Evolutionary conservation across 2,797 vertebrate species (phyloP).

Genomic region (Enteromius fasciolatus): DNA sequence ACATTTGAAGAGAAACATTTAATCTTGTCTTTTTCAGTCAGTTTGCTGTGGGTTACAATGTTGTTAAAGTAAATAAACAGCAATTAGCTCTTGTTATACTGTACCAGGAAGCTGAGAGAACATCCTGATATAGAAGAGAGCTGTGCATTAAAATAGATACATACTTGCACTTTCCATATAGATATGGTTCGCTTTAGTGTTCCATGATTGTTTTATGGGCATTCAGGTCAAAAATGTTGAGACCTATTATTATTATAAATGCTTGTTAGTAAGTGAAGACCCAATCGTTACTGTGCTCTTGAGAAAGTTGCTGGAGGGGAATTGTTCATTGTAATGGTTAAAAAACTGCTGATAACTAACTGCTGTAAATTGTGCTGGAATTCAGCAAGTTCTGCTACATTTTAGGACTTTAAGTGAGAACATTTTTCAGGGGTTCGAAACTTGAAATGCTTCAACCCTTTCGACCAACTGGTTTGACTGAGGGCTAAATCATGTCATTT

Average conservation of each 20-base stretch:
- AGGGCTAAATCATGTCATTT: slow-evolving; percentile 55
- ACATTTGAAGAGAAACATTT: neutral
- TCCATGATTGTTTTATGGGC: neutral
- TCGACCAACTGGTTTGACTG: slow-evolving; percentile 46
- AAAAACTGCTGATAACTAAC: slow-evolving; percentile 11
- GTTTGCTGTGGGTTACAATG: neutral
- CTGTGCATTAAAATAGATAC: neutral
- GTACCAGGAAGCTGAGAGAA: neutral
- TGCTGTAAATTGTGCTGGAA: neutral
- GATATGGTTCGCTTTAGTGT: neutral
- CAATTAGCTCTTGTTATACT: slow-evolving; percentile 14
- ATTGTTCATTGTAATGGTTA: neutral
- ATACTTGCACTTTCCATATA: slow-evolving; percentile 13
- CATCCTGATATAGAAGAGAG: neutral
- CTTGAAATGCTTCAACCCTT: slow-evolving; percentile 43
- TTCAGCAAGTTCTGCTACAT: slow-evolving; percentile 1
- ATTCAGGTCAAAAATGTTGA: neutral
- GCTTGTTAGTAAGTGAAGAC: neutral
- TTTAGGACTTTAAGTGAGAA: neutral
- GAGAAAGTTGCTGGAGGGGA: neutral
- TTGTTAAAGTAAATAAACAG: slow-evolving; percentile 1
- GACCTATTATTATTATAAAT: neutral
- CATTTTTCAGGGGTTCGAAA: slow-evolving; percentile 14
- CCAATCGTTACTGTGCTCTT: neutral
- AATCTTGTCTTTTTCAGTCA: neutral